phyloP scores from a whole-genome alignment of 2,888 invertebrate species.

The Aphidius colemani region DNA sequence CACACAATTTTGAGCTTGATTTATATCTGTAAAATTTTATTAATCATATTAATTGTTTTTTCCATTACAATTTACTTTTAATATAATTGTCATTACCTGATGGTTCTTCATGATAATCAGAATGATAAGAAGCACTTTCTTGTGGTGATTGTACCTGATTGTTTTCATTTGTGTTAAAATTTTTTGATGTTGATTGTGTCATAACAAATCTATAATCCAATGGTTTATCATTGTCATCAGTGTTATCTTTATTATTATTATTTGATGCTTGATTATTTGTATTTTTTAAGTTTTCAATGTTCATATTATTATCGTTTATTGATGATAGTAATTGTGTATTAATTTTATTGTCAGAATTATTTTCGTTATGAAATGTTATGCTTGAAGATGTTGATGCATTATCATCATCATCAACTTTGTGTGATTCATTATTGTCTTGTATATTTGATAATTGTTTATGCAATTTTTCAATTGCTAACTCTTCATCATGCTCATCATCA shows the following conservation, averaged over 20 bases:
- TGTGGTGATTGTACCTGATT: background rate
- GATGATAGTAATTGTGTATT: background rate
- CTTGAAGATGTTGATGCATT: slow-evolving; percentile 16
- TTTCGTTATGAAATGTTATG: slow-evolving; percentile 10
- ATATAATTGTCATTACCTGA: slow-evolving; percentile 10
- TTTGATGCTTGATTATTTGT: slow-evolving; percentile 40
- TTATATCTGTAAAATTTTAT: slow-evolving; percentile 10
- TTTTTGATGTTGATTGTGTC: slow-evolving; percentile 13
- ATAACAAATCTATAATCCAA: slow-evolving; percentile 19
- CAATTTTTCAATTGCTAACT: background rate
- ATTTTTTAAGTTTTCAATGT: background rate
- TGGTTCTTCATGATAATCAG: slow-evolving; percentile 21
- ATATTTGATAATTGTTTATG: background rate
- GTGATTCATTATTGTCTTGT: too few relatives aligned
- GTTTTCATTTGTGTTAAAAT: background rate
- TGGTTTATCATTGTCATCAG: slow-evolving; percentile 24
- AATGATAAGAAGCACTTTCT: slow-evolving; percentile 19
- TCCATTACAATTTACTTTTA: slow-evolving; percentile 15
- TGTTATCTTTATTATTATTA: slow-evolving; percentile 31
- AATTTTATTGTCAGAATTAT: slow-evolving; percentile 4
- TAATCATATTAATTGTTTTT: slow-evolving; percentile 23
- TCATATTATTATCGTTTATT: slow-evolving; percentile 11
- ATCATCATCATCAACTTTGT: background rate
- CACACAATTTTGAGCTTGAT: background rate
- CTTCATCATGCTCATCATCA: background rate